Evolutionary conservation across 2,113 vertebrate genomes (phyloP).

Genomic region (Sinocyclocheilus rhinocerous): DNA sequence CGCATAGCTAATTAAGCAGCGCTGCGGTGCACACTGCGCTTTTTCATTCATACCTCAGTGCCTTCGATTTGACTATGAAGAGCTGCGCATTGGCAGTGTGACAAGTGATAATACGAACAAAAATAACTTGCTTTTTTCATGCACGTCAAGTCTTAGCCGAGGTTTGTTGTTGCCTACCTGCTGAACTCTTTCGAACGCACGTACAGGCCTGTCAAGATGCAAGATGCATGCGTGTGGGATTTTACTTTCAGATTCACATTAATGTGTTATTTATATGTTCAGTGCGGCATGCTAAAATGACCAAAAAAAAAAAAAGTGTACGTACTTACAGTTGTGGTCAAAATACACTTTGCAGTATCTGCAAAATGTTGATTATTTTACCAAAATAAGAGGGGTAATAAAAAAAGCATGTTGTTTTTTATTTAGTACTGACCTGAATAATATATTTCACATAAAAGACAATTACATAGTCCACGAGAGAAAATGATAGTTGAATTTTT

Average conservation of each 20-base stretch:
- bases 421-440: no score
- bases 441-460: no score
- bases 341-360: no score
- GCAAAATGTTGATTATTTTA: no score
- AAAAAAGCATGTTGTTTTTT: no score
- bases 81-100: neutral
- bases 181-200: neutral
- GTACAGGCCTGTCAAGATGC: neutral
- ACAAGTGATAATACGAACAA: constrained; percentile 9
- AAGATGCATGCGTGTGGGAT: neutral
- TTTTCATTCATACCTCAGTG: constrained; percentile 14
- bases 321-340: no score
- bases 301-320: no score
- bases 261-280: neutral
- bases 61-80: constrained; percentile 6
- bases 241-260: neutral
- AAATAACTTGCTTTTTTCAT: neutral
- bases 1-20: constrained; percentile 35
- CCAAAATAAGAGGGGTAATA: no score
- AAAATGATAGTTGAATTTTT: no score
- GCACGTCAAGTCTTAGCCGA: neutral
- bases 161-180: neutral
- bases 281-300: no score
- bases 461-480: no score
- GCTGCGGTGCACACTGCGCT: neutral